phyloP scores from a whole-genome alignment of 2,113 vertebrate species.

The Cebidichthys violaceus region DNA sequence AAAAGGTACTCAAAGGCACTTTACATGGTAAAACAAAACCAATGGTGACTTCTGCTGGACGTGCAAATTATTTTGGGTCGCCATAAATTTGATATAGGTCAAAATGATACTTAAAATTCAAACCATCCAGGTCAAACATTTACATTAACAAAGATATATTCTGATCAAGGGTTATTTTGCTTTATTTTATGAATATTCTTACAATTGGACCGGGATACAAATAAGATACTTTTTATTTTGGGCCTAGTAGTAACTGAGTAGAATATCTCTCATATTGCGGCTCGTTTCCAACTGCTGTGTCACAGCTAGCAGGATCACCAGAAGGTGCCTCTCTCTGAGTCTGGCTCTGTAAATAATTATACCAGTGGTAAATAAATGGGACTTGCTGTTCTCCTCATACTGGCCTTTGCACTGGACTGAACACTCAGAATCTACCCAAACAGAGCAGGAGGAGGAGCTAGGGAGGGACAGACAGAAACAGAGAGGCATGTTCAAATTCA shows the following conservation, averaged over 20 bases:
- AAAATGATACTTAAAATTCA: background rate
- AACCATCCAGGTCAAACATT: conserved; percentile 13
- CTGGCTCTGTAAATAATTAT: conserved; percentile 82
- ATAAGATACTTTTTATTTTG: background rate
- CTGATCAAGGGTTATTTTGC: background rate
- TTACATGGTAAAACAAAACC: too few species aligned
- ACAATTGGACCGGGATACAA: background rate
- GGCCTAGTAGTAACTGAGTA: background rate
- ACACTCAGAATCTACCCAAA: conserved; percentile 43
- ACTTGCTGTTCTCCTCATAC: conserved; percentile 30
- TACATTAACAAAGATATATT: background rate
- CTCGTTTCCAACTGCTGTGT: conserved; percentile 2
- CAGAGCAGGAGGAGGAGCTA: conserved; percentile 37
- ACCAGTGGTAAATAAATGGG: conserved; percentile 73
- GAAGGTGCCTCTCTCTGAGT: conserved; percentile 26
- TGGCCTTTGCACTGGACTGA: conserved; percentile 77
- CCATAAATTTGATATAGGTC: too few species aligned
- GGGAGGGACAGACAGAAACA: background rate
- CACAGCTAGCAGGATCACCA: conserved; percentile 23
- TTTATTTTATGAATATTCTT: background rate
- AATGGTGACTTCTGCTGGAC: background rate
- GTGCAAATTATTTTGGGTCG: background rate
- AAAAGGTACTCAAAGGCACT: too few species aligned
- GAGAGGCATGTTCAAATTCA: background rate
- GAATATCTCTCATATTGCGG: background rate